Conservation (phyloP, 2,888 invertebrate genomes). For the Carterocephalus palaemon region DNA sequence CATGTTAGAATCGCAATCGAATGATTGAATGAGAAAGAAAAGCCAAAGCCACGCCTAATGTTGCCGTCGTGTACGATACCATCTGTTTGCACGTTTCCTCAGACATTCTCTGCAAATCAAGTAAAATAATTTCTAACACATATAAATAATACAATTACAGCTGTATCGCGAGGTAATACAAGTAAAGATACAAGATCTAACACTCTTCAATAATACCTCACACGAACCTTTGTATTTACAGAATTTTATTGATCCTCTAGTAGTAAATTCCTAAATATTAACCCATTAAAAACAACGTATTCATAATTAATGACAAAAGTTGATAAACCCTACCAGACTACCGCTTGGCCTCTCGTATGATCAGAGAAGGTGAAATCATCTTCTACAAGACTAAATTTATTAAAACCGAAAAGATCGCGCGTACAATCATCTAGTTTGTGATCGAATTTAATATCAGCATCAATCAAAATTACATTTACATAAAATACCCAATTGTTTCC, state of each 20-base stretch:
- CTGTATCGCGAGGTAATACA: conserved; percentile 1
- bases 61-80: conserved; percentile 78
- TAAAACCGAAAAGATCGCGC: too few relatives aligned
- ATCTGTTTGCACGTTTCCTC: conserved; percentile 90
- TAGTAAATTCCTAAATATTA: too few relatives aligned
- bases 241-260: conserved; percentile 3
- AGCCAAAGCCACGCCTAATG: conserved; percentile 78
- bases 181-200: not conserved
- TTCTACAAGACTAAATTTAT: too few relatives aligned
- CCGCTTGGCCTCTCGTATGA: too few relatives aligned
- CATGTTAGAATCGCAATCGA: conserved; percentile 70
- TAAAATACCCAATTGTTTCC: not conserved
- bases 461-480: not conserved
- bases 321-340: too few relatives aligned
- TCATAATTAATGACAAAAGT: too few relatives aligned
- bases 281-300: too few relatives aligned
- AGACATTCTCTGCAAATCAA: conserved; percentile 89
- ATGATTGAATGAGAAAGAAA: conserved; percentile 72
- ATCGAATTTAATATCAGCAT: too few relatives aligned
- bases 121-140: conserved; percentile 70
- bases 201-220: too few relatives aligned
- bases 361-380: too few relatives aligned
- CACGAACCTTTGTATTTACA: too few relatives aligned
- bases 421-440: not conserved
- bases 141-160: conserved; percentile 38